Evolutionary conservation across 1,140 invertebrate species (phyloP).

Genomic region (Leucophenga varia): DNA sequence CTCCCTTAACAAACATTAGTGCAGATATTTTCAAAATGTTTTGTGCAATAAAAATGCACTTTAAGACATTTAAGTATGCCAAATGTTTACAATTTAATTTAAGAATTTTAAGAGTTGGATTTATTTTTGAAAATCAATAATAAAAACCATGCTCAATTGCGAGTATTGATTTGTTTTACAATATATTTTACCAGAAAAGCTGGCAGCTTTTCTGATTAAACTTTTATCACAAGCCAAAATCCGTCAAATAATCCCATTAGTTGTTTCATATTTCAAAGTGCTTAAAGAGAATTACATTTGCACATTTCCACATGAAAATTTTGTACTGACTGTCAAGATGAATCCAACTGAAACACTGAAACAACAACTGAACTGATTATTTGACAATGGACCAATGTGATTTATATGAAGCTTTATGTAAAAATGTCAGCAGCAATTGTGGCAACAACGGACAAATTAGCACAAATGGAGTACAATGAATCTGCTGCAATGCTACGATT

Average conservation of each 20-base stretch:
- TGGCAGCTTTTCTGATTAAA: no score
- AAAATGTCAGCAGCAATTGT: constrained; percentile 48
- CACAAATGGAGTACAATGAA: constrained; percentile 26
- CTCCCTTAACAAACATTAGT: no score
- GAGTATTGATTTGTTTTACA: no score
- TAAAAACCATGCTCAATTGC: no score
- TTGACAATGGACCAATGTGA: constrained; percentile 38
- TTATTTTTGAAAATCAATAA: no score
- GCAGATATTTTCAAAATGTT: no score
- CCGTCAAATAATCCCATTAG: neutral
- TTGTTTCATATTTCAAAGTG: constrained; percentile 36
- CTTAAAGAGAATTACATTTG: constrained; percentile 23
- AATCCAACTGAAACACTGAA: neutral
- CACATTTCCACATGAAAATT: no score
- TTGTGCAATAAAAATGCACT: constrained; percentile 2
- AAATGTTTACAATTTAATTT: no score
- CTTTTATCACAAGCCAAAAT: no score
- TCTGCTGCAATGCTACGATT: neutral
- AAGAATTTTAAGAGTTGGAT: no score
- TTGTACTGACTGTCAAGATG: neutral
- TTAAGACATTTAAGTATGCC: neutral
- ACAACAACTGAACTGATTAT: constrained; percentile 24
- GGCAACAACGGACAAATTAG: constrained; percentile 40
- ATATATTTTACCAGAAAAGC: no score
- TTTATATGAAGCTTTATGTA: constrained; percentile 39